Conservation (phyloP, 2,113 vertebrate genomes). For the Elephas maximus region DNA sequence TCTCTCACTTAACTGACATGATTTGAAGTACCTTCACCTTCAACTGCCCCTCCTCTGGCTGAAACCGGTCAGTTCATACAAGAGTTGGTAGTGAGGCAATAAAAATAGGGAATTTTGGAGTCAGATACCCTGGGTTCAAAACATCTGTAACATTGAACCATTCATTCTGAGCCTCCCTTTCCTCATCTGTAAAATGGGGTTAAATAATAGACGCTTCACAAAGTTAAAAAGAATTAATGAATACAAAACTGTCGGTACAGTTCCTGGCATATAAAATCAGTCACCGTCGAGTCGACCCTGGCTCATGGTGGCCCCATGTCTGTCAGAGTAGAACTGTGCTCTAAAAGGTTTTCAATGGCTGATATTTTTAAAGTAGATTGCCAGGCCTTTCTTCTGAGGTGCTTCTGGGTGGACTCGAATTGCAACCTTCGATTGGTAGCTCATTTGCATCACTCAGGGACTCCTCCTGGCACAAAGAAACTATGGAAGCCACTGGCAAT, state of each 20-base stretch:
- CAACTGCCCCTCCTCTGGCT: not conserved
- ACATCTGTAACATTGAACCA: not conserved
- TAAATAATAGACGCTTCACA: not conserved
- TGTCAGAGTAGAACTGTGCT: not conserved
- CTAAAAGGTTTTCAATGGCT: not conserved
- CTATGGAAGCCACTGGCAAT: not conserved
- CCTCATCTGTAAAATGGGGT: not conserved
- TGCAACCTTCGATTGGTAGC: not conserved
- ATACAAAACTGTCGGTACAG: not conserved
- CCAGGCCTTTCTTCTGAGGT: not conserved
- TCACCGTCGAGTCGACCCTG: not conserved
- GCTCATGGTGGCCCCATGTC: not conserved
- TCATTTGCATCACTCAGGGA: not conserved
- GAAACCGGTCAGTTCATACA: not conserved
- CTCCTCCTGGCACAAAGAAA: not conserved
- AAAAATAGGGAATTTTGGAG: not conserved
- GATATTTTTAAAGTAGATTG: not conserved
- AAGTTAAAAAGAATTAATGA: constrained; percentile 3
- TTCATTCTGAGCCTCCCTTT: not conserved
- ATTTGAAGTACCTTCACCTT: not conserved
- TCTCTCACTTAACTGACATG: not conserved
- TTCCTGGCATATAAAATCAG: not conserved
- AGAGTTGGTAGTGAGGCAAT: not conserved
- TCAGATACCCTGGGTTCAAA: not conserved
- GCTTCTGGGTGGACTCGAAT: not conserved